Conservation (phyloP, 2,113 vertebrate species). For the Pantherophis guttatus region DNA sequence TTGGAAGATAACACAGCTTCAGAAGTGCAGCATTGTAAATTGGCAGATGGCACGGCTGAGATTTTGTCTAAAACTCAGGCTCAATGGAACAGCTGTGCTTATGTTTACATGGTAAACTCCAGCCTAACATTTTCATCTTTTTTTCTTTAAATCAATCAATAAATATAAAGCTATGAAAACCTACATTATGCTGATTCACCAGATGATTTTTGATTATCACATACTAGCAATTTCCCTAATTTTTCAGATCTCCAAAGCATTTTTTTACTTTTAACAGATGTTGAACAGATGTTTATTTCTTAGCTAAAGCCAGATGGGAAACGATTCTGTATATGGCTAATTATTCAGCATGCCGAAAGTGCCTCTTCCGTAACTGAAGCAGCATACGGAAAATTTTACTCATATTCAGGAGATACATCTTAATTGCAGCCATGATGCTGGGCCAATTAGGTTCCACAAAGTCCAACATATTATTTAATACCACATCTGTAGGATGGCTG, state of each 20-base stretch:
- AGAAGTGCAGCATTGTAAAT: neutral
- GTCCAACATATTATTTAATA: neutral
- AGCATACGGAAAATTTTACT: slow-evolving; percentile 19
- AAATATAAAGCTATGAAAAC: slow-evolving; percentile 20
- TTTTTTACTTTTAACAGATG: slow-evolving; percentile 24
- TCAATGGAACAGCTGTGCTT: slow-evolving; percentile 27
- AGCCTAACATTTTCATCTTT: slow-evolving; percentile 13
- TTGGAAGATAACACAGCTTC: neutral
- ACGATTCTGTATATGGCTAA: slow-evolving; percentile 13
- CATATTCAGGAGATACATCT: neutral
- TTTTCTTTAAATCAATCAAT: neutral
- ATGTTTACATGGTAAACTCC: neutral
- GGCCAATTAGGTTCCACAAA: neutral
- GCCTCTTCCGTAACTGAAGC: slow-evolving; percentile 9
- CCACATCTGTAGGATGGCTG: neutral
- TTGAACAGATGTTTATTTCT: slow-evolving; percentile 27
- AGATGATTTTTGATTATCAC: slow-evolving; percentile 22
- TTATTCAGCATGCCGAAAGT: slow-evolving; percentile 13
- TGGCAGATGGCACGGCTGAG: neutral
- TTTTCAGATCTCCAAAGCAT: slow-evolving; percentile 3
- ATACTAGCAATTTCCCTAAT: slow-evolving; percentile 19
- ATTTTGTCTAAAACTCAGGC: neutral
- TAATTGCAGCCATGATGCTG: neutral
- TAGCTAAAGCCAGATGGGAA: slow-evolving; percentile 18
- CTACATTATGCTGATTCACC: slow-evolving; percentile 27